Conservation (phyloP, 2,797 vertebrate species). For the Hypotaenidia philippensis region DNA sequence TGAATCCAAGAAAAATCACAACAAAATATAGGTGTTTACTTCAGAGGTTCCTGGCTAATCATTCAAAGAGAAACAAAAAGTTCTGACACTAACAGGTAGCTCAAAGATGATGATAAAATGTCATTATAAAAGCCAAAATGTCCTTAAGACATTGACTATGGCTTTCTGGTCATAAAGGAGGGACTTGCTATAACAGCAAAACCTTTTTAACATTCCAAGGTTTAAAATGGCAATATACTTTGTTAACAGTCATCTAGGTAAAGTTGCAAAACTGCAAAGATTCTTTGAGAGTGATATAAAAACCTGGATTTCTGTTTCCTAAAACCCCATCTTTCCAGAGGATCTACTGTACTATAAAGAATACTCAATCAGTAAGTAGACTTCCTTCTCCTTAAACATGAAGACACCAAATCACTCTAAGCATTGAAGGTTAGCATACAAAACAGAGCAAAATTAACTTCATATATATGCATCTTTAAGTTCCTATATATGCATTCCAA, state of each 20-base stretch:
- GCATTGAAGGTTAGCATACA: background rate
- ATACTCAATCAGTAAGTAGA: background rate
- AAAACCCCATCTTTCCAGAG: background rate
- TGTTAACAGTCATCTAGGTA: background rate
- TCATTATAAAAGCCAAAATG: background rate
- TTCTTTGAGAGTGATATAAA: background rate
- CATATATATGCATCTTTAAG: background rate
- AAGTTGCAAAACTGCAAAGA: background rate
- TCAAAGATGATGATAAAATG: background rate
- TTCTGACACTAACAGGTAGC: background rate
- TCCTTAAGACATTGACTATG: background rate
- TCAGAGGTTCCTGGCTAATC: background rate
- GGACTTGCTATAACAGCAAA: background rate
- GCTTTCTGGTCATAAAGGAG: background rate
- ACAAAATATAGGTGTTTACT: background rate
- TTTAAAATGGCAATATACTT: background rate
- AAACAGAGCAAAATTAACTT: background rate
- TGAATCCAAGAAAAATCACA: background rate
- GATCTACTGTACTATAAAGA: background rate
- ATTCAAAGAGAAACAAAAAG: background rate
- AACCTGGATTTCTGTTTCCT: background rate
- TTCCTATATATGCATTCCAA: background rate
- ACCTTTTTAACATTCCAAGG: background rate
- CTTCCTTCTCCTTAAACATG: background rate
- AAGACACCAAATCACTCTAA: background rate